Base-by-base conservation (phyloP, 2,113 vertebrate species). In the Oncorhynchus nerka region DNA sequence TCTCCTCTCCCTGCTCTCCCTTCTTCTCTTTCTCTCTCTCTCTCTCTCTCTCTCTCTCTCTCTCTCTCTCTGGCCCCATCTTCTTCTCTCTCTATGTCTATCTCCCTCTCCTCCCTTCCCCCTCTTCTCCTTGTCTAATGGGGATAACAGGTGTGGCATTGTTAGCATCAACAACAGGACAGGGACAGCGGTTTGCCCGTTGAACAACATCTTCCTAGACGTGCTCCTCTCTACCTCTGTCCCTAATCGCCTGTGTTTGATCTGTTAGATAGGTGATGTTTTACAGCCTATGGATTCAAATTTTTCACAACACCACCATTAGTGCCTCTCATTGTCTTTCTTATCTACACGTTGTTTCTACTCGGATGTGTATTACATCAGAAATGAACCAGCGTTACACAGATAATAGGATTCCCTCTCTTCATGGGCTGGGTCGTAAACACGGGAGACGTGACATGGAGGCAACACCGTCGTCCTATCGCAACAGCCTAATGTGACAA, bases 331-430 rank as follows among this genome's bases (percentile, higher is more conserved):
- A n/a, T 19, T n/a, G 7, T 59, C 26, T 15, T 15, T 32, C 70
- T 20, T 28, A 39, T 16, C 51, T 15, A 51, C 49, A 26, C 26
- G 24, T 12, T 30, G 49, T 13, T 30, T 30, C 13, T 32, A 2
- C 28, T 24, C 7, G 4, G 45, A 77, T 68, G 19, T 11, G n/a
- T 11, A 2, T 77, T 30, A 16, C 30, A 72, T 81, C 48, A 67
- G 15, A 62, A 77, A 51, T 57, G 81, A 77, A 9, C 75, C 62
- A 9, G 13, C 19, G 11, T 83, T 81, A 55, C 59, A 70, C 69
- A 83, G 83, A 89, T 84, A 90, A 85, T 84, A 88, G 79, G 79
- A 71, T 79, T 15, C 66, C 68, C 76, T 70, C 79, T 68, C 59
- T 83, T 57, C 5, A 48, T 81, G 68, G 61, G 55, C 65, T 83